phyloP scores from a whole-genome alignment of 2,888 invertebrate species.

The Agrochola lota region DNA sequence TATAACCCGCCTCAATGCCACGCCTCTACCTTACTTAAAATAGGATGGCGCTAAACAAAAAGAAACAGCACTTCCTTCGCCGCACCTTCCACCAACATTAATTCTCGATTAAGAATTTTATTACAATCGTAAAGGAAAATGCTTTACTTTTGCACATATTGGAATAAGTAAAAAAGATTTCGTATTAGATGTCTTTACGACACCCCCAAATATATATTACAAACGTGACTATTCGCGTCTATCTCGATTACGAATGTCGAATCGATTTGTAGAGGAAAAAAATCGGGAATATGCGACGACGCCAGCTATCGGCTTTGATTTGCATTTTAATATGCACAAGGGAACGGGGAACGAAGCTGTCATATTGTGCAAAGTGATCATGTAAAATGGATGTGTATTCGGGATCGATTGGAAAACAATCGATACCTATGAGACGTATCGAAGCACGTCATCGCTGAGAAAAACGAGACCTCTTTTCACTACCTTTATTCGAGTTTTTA shows the following conservation, averaged over 20 bases:
- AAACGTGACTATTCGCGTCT: conserved; percentile 84
- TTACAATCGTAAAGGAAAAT: conserved; percentile 75
- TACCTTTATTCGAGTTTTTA: conserved; percentile 71
- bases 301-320: conserved; percentile 79
- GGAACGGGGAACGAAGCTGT: conserved; percentile 81
- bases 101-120: conserved; percentile 83
- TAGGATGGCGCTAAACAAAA: conserved; percentile 58
- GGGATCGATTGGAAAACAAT: conserved; percentile 67
- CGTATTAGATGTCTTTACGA: conserved; percentile 83
- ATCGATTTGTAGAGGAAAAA: conserved; percentile 79
- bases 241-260: conserved; percentile 78
- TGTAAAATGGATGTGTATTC: conserved; percentile 67
- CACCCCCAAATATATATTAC: conserved; percentile 82
- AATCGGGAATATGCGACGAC: conserved; percentile 66
- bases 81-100: conserved; percentile 74
- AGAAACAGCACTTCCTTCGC: conserved; percentile 52
- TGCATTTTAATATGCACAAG: conserved; percentile 89
- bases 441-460: conserved; percentile 52
- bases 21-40: conserved; percentile 56
- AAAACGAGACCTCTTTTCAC: conserved; percentile 59
- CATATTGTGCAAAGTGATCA: conserved; percentile 79
- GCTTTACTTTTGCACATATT: conserved; percentile 79
- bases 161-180: conserved; percentile 85
- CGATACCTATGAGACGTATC: conserved; percentile 52
- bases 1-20: conserved; percentile 59